phyloP scores from a whole-genome alignment of 2,797 vertebrate species.

The Gymnopithys bicolor region DNA sequence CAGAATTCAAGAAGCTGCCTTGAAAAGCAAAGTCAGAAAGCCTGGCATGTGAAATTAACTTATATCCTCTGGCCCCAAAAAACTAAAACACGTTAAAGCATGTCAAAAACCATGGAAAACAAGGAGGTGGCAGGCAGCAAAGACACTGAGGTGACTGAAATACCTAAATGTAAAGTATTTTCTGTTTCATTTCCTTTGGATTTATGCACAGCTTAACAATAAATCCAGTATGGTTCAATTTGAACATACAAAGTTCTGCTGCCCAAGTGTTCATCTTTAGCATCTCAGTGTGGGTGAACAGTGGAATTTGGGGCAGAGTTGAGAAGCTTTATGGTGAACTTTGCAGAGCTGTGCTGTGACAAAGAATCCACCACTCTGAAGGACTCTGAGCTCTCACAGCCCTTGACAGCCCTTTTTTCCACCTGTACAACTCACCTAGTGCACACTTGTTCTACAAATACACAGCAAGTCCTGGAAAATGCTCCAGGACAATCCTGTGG shows the following conservation, averaged over 20 bases:
- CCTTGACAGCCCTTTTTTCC: background rate
- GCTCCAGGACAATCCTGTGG: background rate
- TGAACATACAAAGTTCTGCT: background rate
- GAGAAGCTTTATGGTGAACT: background rate
- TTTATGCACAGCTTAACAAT: background rate
- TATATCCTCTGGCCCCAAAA: background rate
- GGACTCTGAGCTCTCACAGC: background rate
- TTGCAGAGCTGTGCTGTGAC: background rate
- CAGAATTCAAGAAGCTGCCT: background rate
- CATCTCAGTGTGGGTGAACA: background rate
- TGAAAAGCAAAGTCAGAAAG: background rate
- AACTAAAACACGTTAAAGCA: background rate
- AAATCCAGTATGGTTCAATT: background rate
- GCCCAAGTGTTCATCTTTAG: background rate
- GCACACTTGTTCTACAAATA: background rate
- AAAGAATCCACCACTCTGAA: background rate
- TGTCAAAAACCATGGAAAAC: background rate
- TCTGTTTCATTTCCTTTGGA: background rate
- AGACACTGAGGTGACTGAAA: background rate
- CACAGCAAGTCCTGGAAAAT: background rate
- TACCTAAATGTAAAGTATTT: background rate
- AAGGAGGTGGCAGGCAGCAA: background rate
- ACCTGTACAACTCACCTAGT: background rate
- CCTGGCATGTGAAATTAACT: background rate
- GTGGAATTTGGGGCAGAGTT: conserved; percentile 15